Evolutionary conservation across 2,888 invertebrate species (phyloP), one percentile per base, ranked within the genome.

Genomic region (Leucophora obtusa): DNA sequence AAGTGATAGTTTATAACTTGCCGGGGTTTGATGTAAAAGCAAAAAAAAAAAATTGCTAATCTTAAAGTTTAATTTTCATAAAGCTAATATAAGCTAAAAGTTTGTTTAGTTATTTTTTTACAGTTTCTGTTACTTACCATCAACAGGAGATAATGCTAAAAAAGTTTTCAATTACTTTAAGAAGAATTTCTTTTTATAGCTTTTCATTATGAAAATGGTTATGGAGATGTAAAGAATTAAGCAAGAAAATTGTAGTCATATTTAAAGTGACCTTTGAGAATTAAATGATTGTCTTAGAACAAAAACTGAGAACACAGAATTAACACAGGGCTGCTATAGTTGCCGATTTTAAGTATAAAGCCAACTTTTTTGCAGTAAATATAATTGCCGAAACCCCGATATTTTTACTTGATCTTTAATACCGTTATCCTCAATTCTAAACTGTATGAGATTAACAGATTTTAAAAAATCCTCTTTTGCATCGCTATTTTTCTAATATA

Each of bases 121-220:
- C 43, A 18, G 7, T 15, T 50, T 28, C 17, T 50, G 3, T 43
- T 14, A 24, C 53, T 47, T 47, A 53, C 10, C 33, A 33, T 56
- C 68, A 63, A 35, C 63, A 53, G 50, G 14, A 21, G 68, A 43
- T 38, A 76, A 81, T 53, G 18, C 73, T 80, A 58, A 76, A 76
- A 63, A 72, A 72, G 72, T 80, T 80, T 80, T 80, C 75, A 80
- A 80, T 81, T 76, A 69, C 38, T 65, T 47, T 43, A 21, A 63
- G 33, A 69, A 60, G 15, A 66, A 66, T 54, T 17, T 66, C n/a
- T n/a, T 28, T 28, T 6, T 1, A 7, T 28, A 28, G 28, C 3
- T 47, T 38, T 38, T 14, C n/a, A 47, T 47, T 14, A 47, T 47
- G 43, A n/a, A 47, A 14, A 47, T n/a, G n/a, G n/a, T 47, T 47